Evolutionary conservation across 2,113 vertebrate species (phyloP), one percentile per base, ranked within the genome.

Genomic region (Amblyopsis rosae): DNA sequence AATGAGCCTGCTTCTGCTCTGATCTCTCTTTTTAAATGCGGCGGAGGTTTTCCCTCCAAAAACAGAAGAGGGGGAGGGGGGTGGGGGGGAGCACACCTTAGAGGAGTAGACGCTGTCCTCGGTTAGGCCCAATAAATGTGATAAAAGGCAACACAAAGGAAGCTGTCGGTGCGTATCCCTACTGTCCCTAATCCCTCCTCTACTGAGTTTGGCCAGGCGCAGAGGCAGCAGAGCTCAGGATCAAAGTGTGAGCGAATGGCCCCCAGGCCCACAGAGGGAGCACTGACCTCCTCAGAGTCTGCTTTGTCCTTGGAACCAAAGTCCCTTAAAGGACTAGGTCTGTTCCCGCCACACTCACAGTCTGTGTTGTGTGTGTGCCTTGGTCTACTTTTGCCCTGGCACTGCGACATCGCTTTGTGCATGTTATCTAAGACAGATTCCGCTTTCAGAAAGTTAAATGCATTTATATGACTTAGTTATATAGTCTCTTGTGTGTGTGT

Each of bases 101-200:
- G 68, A 80, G 82, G 78, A 84, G 67, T 47, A 16, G 11, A 33
- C 60, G 66, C 63, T 60, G 53, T 75, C 73, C 75, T 67, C 62
- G 13, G 64, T 68, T 70, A 72, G 66, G 61, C 79, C 72, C 70
- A 59, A 75, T 32, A 13, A 86, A 81, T 70, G 55, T 75, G 72
- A 86, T 85, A 67, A 88, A 80, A 78, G 8, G n/a, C 19, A 70
- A 74, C 49, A 86, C 82, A 91, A 86, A 87, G 72, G 73, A 72
- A 82, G 67, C 75, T 64, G 78, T 62, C 86, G 63, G 70, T 83
- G 77, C 47, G 56, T 76, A 77, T 82, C 80, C 77, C 83, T 67
- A 62, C 72, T 71, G 70, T 76, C 64, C 81, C 79, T 88, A 91
- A 90, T 90, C 90, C 86, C 13, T 58, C 62, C 76, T 84, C 87